Percentiles rank a stretch among this genome's conserved stretches.
Evolutionary conservation across 2,113 vertebrate genomes (phyloP).

Genomic region (Hypanus sabinus): DNA sequence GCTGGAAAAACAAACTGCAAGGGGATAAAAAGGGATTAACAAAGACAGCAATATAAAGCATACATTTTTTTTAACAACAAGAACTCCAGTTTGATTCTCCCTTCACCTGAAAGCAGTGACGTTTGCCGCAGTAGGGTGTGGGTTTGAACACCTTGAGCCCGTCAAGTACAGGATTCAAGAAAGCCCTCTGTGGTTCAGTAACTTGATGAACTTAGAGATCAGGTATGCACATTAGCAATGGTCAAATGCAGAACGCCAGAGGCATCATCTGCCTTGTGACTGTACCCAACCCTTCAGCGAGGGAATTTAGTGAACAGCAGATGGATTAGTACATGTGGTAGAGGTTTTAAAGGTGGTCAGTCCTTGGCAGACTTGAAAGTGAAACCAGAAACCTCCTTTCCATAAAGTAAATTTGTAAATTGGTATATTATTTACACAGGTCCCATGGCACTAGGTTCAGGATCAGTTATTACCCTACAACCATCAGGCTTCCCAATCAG

Average conservation of each 20-base stretch:
- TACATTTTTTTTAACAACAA: background rate
- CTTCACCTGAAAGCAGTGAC: background rate
- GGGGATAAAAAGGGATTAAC: background rate
- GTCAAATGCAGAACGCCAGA: background rate
- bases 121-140: background rate
- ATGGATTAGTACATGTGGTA: no score
- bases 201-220: background rate
- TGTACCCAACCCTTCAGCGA: background rate
- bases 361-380: no score
- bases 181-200: background rate
- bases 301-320: no score
- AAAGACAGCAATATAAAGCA: background rate
- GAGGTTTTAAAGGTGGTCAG: no score
- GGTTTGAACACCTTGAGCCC: no score
- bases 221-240: background rate
- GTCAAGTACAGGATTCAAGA: background rate
- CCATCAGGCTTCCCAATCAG: no score
- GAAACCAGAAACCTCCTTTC: background rate
- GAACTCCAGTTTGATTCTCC: background rate
- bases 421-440: no score
- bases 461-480: no score
- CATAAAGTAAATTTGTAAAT: no score
- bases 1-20: background rate
- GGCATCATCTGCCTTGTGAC: background rate
- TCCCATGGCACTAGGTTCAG: no score